Conservation (phyloP, 2,888 invertebrate genomes). For the Drosophila ustulata region DNA sequence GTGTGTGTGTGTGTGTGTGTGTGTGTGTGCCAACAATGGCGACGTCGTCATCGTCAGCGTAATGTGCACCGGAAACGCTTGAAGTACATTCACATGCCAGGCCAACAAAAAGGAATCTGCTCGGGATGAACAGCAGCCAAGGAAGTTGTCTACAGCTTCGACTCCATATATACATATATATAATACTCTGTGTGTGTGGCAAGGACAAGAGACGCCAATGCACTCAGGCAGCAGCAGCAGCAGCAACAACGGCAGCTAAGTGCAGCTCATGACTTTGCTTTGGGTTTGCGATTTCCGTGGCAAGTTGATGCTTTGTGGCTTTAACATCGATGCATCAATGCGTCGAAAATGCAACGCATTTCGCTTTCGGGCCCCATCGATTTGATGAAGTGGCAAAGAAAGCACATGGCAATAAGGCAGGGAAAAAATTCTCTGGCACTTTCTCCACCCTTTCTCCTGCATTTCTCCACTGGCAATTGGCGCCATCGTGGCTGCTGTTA, state of each 20-base stretch:
- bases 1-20: conserved; percentile 26
- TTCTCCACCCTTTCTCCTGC: neutral
- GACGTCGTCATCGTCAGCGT: conserved; percentile 68
- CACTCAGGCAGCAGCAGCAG: conserved; percentile 62
- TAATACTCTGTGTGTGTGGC: conserved; percentile 37
- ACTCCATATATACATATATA: conserved; percentile 8
- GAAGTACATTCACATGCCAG: conserved; percentile 81
- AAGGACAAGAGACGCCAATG: conserved; percentile 80
- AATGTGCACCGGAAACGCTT: conserved; percentile 81
- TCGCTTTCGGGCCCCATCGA: conserved; percentile 6
- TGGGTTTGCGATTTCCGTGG: conserved; percentile 11
- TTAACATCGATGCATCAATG: conserved; percentile 27
- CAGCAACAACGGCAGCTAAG: conserved; percentile 33
- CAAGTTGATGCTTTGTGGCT: conserved; percentile 41
- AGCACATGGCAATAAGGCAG: conserved; percentile 46
- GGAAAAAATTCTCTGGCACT: conserved; percentile 59
- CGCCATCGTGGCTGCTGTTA: conserved; percentile 66
- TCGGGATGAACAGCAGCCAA: conserved; percentile 60
- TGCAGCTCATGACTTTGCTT: conserved; percentile 17
- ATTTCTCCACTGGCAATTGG: neutral
- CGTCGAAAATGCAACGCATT: conserved; percentile 6
- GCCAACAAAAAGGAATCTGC: conserved; percentile 50
- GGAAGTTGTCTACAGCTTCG: conserved; percentile 58
- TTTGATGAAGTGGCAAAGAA: conserved; percentile 57
- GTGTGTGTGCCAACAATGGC: conserved; percentile 65